Evolutionary conservation across 1,140 invertebrate genomes (phyloP), one percentile per base, ranked within the genome.

Genomic region (Caenorhabditis tropicalis): DNA sequence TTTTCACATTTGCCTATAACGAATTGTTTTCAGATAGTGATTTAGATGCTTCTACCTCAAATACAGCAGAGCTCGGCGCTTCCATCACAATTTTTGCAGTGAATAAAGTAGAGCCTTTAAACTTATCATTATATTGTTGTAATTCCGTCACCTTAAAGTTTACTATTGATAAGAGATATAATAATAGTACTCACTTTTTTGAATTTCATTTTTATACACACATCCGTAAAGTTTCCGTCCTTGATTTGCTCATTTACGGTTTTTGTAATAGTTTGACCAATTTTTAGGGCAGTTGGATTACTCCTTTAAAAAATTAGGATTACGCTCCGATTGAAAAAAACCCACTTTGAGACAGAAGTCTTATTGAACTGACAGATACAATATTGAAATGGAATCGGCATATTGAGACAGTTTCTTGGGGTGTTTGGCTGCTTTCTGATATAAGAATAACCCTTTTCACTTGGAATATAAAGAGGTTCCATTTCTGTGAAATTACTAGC

Each of bases 301-400:
- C 12, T 43, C 39, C 12, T 43, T 43, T 5, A 43, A 43, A 43
- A 43, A 43, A 12, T 43, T 29, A 70, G 31, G 6, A n/a, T n/a
- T n/a, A n/a, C n/a, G n/a, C n/a, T n/a, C n/a, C n/a, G n/a, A n/a
- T n/a, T 27, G 6, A 39, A 0, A 82, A 9, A 9, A 49, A 51
- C 53, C 43, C 43, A 43, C 81, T 21, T 60, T 0, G 19, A 7
- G 9, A 21, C 15, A 19, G 16, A 2, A 39, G 27, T 39, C 16
- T 43, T 58, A 10, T 79, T 27, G 31, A 84, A 56, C 24, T 84
- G 58, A 80, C 83, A 84, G 31, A 84, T 79, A 31, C 83, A 84
- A 51, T 84, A 84, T 19, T 65, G n/a, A 9, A 84, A n/a, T 9
- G 70, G 70, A 60, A 80, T 84, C 3, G 65, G 74, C 16, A 80